Conservation (phyloP, 2,888 invertebrate species). For the Cheilosia variabilis region DNA sequence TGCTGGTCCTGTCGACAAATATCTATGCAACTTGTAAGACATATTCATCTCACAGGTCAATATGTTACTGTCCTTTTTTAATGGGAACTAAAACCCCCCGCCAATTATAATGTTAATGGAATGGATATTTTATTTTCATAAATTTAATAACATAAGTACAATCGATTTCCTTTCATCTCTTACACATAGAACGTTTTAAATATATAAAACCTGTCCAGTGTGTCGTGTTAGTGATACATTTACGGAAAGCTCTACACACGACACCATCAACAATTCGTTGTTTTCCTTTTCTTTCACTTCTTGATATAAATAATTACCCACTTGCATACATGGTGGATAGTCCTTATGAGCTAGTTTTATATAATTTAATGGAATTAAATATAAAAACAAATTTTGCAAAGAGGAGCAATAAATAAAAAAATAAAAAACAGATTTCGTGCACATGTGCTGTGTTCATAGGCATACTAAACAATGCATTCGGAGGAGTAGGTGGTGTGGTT, state of each 20-base stretch:
- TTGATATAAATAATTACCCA: constrained; percentile 53
- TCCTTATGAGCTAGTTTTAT: constrained; percentile 54
- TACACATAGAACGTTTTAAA: constrained; percentile 61
- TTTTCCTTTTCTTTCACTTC: constrained; percentile 12
- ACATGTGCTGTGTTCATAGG: constrained; percentile 22
- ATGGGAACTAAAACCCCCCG: background rate
- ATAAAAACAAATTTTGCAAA: constrained; percentile 65
- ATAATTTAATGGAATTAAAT: constrained; percentile 64
- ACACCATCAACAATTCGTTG: constrained; percentile 65
- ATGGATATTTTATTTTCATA: constrained; percentile 62
- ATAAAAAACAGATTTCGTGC: constrained; percentile 44
- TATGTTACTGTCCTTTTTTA: no score
- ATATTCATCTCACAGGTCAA: no score
- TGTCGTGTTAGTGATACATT: constrained; percentile 33
- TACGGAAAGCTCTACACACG: constrained; percentile 33
- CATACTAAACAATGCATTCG: constrained; percentile 5
- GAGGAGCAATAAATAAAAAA: constrained; percentile 66
- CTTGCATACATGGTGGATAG: constrained; percentile 11
- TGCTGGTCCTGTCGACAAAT: no score
- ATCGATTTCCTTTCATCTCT: constrained; percentile 7
- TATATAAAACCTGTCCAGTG: constrained; percentile 58
- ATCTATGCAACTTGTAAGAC: no score
- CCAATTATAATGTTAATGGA: constrained; percentile 42
- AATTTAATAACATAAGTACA: constrained; percentile 62
- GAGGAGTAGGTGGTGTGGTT: constrained; percentile 9